Base-by-base conservation (phyloP, 2,888 invertebrate genomes). In the Elysia crispata region DNA sequence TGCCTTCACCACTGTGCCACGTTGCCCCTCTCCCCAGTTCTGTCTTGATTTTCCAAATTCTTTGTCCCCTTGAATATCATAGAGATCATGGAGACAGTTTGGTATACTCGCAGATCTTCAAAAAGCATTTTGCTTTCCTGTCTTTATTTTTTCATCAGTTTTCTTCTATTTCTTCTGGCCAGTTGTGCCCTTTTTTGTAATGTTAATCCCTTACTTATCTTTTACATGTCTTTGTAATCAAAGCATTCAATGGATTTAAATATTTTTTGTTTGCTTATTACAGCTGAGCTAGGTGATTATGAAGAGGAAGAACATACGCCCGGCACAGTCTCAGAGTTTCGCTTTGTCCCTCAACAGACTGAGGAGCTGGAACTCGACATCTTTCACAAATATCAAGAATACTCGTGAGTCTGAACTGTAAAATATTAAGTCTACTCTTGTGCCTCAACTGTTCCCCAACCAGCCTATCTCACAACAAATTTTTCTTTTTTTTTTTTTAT, bases 301-400 rank as follows among this genome's bases (percentile, higher is more conserved):
- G 98, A 99, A 92, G 95, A 96, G 85, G 94, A 95, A 66, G 94
- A 95, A 77, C 99, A 99, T 92, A 96, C 97, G 13, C 97, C 98
- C n/a, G 97, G 97, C 20, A 97, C 97, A 77, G 97, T 99, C 0
- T 99, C 99, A 0, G 98, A 99, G 93, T 99, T 99, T 93, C 95
- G 97, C 83, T 99, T 99, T 93, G 96, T 98, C 77, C 98, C 98
- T 1, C 95, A 90, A 25, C 99, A 99, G 93, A 96, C 97, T 0
- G 98, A 98, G 93, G 97, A 98, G 90, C 95, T 99, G 95, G 99
- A 99, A 93, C 95, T 97, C 79, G 96, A 96, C 91, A 97, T 98
- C 88, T 93, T 98, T 84, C 97, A 99, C 86, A 96, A 97, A 91
- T 83, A 99, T 95, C 92, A 96, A 86, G 76, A 80, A 8, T 80